phyloP scores from a whole-genome alignment of 2,888 invertebrate species.

The Troglohyphantes excavatus region DNA sequence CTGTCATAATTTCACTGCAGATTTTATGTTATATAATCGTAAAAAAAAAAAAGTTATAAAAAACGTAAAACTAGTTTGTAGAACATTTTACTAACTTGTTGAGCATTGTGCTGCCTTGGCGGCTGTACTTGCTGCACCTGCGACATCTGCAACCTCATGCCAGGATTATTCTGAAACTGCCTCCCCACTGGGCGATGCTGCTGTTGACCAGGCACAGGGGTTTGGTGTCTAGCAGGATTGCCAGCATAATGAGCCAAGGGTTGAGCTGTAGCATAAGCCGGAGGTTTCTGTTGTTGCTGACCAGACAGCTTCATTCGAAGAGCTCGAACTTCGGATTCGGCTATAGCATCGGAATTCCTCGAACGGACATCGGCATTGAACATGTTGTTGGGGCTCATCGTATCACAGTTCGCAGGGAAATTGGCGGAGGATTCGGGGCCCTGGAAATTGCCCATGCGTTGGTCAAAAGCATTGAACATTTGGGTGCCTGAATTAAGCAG shows the following conservation, averaged over 20 bases:
- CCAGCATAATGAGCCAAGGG: conserved; percentile 82
- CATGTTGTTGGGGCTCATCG: conserved; percentile 56
- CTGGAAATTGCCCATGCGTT: conserved; percentile 19
- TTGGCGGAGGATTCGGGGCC: not conserved
- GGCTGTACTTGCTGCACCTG: conserved; percentile 84
- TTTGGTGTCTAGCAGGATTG: conserved; percentile 24
- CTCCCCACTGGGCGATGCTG: conserved; percentile 34
- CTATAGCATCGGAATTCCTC: conserved; percentile 22
- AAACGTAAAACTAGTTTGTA: too few species aligned
- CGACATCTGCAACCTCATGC: conserved; percentile 88
- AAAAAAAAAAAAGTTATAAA: too few species aligned
- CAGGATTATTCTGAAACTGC: conserved; percentile 52
- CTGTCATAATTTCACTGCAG: too few species aligned
- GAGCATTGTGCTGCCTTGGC: conserved; percentile 85
- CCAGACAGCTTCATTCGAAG: not conserved
- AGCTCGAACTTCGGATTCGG: conserved; percentile 14
- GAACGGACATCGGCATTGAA: conserved; percentile 27
- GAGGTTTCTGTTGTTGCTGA: conserved; percentile 64
- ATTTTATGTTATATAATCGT: too few species aligned
- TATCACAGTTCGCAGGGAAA: conserved; percentile 40
- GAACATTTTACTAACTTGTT: conserved; percentile 87
- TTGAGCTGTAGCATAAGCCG: conserved; percentile 81
- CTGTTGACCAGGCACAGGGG: conserved; percentile 24
- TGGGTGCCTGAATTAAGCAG: conserved; percentile 22
- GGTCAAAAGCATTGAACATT: conserved; percentile 53